These are phyloP conservation scores for Ommatoiulus sabulosus DNA, from an alignment of 2,888 invertebrate genomes.

Conservation along the genomic window DNA sequence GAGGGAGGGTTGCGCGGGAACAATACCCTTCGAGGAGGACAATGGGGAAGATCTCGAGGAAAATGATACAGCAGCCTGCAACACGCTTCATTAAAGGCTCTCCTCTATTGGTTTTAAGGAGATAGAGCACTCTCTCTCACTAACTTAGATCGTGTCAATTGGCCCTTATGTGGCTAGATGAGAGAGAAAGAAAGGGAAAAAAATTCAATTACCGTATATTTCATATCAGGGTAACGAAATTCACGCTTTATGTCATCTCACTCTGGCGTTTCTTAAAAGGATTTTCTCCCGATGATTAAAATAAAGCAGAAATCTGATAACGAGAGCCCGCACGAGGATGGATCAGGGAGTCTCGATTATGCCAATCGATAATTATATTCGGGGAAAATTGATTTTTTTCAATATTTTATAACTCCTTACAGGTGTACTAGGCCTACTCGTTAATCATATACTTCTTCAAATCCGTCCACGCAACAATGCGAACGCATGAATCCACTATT, in stretches of 20 bases:
- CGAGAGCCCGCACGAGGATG: not conserved
- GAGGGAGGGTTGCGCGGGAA: not conserved
- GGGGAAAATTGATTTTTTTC: slow-evolving; percentile 10
- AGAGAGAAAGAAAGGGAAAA: not conserved
- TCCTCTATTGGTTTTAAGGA: slow-evolving; percentile 18
- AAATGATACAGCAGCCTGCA: slow-evolving; percentile 4
- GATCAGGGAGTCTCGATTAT: not conserved
- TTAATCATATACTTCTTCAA: too few relatives aligned
- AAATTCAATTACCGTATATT: slow-evolving; percentile 25
- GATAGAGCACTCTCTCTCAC: not conserved
- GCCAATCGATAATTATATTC: slow-evolving; percentile 6
- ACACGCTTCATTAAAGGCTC: slow-evolving; percentile 6
- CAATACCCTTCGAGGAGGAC: not conserved
- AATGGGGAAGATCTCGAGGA: slow-evolving; percentile 17
- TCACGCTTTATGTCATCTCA: not conserved
- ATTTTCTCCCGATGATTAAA: not conserved
- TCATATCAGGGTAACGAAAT: slow-evolving; percentile 29
- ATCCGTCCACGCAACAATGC: too few relatives aligned
- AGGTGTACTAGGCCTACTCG: not conserved
- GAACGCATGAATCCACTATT: not conserved
- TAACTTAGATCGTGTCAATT: slow-evolving; percentile 14
- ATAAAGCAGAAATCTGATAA: slow-evolving; percentile 1
- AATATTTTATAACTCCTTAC: not conserved
- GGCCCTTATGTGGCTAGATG: slow-evolving; percentile 25
- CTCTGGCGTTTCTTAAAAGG: not conserved